Evolutionary conservation across 2,888 invertebrate genomes (phyloP).

Genomic region (Andrena bicolor): DNA sequence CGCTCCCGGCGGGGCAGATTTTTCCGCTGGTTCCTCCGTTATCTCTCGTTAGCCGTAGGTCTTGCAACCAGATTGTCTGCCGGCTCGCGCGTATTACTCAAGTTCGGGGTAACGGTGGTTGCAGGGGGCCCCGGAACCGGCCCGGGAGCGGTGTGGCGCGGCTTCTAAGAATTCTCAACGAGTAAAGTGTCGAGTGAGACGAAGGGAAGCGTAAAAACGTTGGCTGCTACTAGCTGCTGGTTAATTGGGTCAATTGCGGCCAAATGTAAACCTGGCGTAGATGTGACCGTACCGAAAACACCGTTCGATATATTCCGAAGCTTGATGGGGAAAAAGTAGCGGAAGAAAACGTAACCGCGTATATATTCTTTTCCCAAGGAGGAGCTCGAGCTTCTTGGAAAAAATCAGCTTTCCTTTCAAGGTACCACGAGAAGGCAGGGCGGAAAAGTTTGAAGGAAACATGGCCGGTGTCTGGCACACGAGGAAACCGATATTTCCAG

Average conservation of each 20-base stretch:
- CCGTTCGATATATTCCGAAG: not conserved
- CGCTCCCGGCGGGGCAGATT: conserved; percentile 7
- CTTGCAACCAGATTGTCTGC: not conserved
- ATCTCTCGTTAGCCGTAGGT: not conserved
- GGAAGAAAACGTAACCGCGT: conserved; percentile 19
- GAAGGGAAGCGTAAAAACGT: not conserved
- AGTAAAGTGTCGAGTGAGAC: not conserved
- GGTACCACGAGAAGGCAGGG: not conserved
- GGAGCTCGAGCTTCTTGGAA: not conserved
- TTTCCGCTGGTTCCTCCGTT: not conserved
- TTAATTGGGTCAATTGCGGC: conserved; percentile 22
- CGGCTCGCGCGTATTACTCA: conserved; percentile 15
- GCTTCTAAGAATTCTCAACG: not conserved
- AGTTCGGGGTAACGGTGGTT: not conserved
- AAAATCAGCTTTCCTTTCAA: not conserved
- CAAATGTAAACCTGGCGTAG: not conserved
- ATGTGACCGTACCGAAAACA: too few relatives aligned
- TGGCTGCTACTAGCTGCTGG: conserved; percentile 20
- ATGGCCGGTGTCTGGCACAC: not conserved
- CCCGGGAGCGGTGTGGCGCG: too few relatives aligned
- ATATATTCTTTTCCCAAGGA: not conserved
- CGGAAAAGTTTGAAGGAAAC: not conserved
- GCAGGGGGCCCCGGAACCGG: not conserved
- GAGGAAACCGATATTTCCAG: conserved; percentile 52
- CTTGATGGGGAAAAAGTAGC: not conserved